These are phyloP conservation scores for Pilophorus perplexus DNA, from an alignment of 2,888 invertebrate species.

Conservation along the genomic window DNA sequence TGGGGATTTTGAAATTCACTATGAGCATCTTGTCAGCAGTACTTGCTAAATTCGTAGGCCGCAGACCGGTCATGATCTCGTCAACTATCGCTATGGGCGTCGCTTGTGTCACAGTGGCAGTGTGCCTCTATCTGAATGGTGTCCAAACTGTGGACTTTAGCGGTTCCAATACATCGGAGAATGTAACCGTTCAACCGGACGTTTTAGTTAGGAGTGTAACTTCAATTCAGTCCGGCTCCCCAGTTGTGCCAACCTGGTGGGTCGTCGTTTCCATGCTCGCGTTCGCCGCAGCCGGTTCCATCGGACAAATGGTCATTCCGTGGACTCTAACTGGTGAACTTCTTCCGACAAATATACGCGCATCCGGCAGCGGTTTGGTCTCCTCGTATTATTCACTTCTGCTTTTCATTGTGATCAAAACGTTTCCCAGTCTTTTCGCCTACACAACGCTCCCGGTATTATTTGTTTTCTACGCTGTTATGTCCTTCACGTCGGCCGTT, in stretches of 20 bases:
- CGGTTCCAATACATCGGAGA: neutral
- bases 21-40: slow-evolving; percentile 57
- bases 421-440: slow-evolving; percentile 56
- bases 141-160: slow-evolving; percentile 29
- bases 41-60: slow-evolving; percentile 56
- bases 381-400: slow-evolving; percentile 57
- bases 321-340: slow-evolving; percentile 61
- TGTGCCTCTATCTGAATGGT: slow-evolving; percentile 28
- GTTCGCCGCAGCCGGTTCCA: slow-evolving; percentile 57
- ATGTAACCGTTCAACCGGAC: neutral
- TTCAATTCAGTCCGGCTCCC: slow-evolving; percentile 6
- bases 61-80: slow-evolving; percentile 56
- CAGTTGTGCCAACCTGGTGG: no score
- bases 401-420: slow-evolving; percentile 58
- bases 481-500: slow-evolving; percentile 54
- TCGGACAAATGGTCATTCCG: slow-evolving; percentile 60
- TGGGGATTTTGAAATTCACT: slow-evolving; percentile 57
- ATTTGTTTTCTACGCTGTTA: slow-evolving; percentile 56
- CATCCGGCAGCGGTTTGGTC: slow-evolving; percentile 57
- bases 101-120: slow-evolving; percentile 48
- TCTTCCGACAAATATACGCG: slow-evolving; percentile 57
- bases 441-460: slow-evolving; percentile 53
- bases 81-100: slow-evolving; percentile 59
- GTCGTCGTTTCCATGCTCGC: slow-evolving; percentile 54
- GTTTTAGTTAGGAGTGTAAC: neutral